Evolutionary conservation across 2,888 invertebrate species (phyloP).

Genomic region (Amphipoea lucens): DNA sequence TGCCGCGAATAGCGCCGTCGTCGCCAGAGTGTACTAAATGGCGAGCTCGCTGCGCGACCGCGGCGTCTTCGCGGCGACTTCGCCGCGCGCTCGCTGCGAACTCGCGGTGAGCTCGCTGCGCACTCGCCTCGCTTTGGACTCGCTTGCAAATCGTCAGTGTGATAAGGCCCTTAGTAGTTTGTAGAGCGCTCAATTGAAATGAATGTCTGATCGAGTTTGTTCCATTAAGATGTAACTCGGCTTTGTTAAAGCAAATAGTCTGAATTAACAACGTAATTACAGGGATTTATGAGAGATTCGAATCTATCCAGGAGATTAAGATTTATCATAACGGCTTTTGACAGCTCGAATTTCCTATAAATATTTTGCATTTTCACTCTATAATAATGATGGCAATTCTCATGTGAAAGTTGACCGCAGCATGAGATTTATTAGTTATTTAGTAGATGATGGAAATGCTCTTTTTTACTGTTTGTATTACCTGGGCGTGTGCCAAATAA

Average conservation of each 20-base stretch:
- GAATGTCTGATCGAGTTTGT: conserved; percentile 53
- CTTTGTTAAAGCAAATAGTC: conserved; percentile 33
- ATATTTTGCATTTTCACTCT: neutral
- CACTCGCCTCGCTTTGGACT: too few relatives aligned
- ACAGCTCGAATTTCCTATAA: neutral
- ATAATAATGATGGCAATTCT: neutral
- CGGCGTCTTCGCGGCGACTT: too few relatives aligned
- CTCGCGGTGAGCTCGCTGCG: too few relatives aligned
- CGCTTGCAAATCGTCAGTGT: too few relatives aligned
- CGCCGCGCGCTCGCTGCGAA: too few relatives aligned
- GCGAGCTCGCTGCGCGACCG: too few relatives aligned
- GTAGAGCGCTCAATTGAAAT: conserved; percentile 56
- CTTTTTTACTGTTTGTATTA: too few relatives aligned
- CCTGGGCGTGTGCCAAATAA: too few relatives aligned
- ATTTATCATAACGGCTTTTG: neutral
- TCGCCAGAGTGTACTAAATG: too few relatives aligned
- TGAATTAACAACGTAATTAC: conserved; percentile 19
- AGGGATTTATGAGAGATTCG: conserved; percentile 35
- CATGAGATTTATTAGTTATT: neutral
- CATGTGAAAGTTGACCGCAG: too few relatives aligned
- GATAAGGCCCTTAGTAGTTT: neutral
- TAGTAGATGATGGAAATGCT: neutral
- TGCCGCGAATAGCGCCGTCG: too few relatives aligned
- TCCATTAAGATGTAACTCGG: conserved; percentile 39
- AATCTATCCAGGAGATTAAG: conserved; percentile 13